Evolutionary conservation across 2,888 invertebrate genomes (phyloP).

Genomic region (Drosophila aldrichi): DNA sequence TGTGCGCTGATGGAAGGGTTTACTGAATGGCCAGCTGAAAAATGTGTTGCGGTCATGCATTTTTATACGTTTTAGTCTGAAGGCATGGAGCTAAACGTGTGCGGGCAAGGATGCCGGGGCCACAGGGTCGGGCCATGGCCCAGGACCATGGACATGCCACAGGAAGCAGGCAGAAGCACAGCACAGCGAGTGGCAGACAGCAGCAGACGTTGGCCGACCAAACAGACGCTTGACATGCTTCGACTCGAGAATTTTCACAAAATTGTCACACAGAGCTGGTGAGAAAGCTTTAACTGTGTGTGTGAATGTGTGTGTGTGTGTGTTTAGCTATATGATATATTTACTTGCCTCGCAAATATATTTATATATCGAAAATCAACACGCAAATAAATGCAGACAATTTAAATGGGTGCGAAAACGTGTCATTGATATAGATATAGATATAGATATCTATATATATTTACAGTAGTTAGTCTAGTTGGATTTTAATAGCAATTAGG

Average conservation of each 20-base stretch:
- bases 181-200: constrained; percentile 19
- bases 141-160: constrained; percentile 39
- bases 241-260: constrained; percentile 46
- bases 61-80: constrained; percentile 63
- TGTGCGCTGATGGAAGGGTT: constrained; percentile 25
- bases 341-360: constrained; percentile 33
- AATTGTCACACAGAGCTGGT: constrained; percentile 25
- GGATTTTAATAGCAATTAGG: constrained; percentile 45
- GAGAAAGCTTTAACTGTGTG: background rate
- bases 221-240: constrained; percentile 63
- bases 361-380: constrained; percentile 38
- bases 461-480: constrained; percentile 6
- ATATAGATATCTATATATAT: background rate
- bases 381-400: constrained; percentile 20
- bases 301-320: constrained; percentile 5
- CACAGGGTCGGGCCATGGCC: constrained; percentile 27
- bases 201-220: constrained; percentile 16
- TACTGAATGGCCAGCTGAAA: constrained; percentile 58
- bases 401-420: constrained; percentile 12
- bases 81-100: constrained; percentile 31
- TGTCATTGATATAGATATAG: background rate
- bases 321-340: constrained; percentile 52
- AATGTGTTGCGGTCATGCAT: constrained; percentile 81
- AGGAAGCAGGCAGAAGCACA: constrained; percentile 42
- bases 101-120: constrained; percentile 45